Evolutionary conservation across 2,797 vertebrate species (phyloP).

Genomic region (Lepilemur ruficaudatus): DNA sequence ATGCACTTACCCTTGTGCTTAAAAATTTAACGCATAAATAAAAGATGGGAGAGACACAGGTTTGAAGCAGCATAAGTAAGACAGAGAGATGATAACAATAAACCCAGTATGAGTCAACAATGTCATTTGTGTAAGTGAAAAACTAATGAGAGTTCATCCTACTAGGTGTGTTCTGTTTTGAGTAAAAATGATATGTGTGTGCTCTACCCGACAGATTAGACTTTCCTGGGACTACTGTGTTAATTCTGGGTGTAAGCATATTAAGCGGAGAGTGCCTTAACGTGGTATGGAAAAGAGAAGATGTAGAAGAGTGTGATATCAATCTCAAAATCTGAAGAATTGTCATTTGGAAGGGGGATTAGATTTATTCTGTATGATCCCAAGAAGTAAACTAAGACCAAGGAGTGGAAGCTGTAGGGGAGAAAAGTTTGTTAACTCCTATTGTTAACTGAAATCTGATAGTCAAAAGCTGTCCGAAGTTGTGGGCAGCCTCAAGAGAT

Average conservation of each 20-base stretch:
- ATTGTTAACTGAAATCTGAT: background rate
- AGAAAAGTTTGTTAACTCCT: background rate
- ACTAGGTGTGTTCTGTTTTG: background rate
- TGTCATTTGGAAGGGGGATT: background rate
- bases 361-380: background rate
- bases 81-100: background rate
- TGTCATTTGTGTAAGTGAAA: background rate
- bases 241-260: background rate
- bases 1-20: background rate
- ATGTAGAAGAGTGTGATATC: background rate
- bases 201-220: background rate
- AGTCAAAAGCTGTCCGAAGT: background rate
- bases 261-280: background rate
- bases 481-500: background rate
- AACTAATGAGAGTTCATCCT: background rate
- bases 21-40: background rate
- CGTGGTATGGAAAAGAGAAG: background rate
- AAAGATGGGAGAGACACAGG: background rate
- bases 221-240: background rate
- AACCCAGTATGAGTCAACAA: background rate
- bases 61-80: background rate
- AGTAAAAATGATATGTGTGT: background rate
- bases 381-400: background rate
- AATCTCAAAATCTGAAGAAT: background rate
- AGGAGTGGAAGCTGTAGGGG: background rate